These are phyloP conservation scores for Callosobruchus maculatus DNA, from an alignment of 2,888 invertebrate genomes.

Conservation along the genomic window DNA sequence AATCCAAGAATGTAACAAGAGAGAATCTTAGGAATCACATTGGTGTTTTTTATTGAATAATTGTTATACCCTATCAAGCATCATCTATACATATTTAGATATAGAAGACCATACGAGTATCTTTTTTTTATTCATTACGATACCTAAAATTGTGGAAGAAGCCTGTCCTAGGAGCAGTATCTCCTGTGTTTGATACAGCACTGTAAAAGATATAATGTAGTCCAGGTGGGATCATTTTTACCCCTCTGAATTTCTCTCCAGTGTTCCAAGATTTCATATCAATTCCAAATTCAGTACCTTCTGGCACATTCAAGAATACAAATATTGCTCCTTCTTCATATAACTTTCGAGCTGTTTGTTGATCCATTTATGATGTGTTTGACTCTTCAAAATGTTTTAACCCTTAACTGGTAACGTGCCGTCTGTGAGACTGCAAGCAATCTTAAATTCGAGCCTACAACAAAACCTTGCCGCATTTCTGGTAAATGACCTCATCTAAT, in stretches of 20 bases:
- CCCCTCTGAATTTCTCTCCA: conserved; percentile 86
- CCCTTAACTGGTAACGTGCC: no score
- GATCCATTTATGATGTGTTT: conserved; percentile 56
- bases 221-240: conserved; percentile 99
- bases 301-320: conserved; percentile 81
- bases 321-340: conserved; percentile 80
- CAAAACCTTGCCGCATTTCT: no score
- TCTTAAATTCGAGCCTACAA: no score
- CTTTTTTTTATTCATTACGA: no score
- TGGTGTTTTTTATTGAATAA: no score
- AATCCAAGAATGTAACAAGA: no score
- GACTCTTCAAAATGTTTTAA: neutral
- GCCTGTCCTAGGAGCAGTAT: conserved; percentile 67
- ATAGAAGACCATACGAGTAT: no score
- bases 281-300: conserved; percentile 94
- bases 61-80: no score
- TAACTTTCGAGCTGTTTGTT: conserved; percentile 69
- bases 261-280: conserved; percentile 89
- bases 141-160: conserved; percentile 71
- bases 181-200: conserved; percentile 58
- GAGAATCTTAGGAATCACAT: no score
- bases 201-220: conserved; percentile 91
- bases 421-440: no score
- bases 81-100: no score
- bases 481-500: no score